Evolutionary conservation across 2,113 vertebrate species (phyloP).

Genomic region (Propithecus coquereli): DNA sequence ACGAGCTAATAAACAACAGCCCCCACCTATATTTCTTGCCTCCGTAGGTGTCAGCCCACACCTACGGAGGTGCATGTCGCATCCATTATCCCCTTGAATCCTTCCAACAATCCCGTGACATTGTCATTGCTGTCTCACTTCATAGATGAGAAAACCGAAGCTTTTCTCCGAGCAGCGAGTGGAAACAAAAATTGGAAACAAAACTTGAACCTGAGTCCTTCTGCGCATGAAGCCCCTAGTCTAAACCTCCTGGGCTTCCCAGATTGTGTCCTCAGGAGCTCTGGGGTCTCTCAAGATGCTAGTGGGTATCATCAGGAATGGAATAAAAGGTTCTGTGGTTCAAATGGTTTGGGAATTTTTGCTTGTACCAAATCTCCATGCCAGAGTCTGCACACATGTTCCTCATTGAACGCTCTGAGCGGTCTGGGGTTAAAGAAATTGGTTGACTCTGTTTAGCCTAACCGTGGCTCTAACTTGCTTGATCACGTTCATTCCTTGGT

Average conservation of each 20-base stretch:
- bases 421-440: not conserved
- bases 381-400: not conserved
- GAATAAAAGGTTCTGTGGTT: not conserved
- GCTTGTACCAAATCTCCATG: not conserved
- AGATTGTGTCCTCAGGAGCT: not conserved
- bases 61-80: fast-evolving
- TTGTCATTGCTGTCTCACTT: not conserved
- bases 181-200: not conserved
- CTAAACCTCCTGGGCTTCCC: not conserved
- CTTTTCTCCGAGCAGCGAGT: not conserved
- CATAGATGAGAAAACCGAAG: not conserved
- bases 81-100: not conserved
- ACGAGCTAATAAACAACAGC: not conserved
- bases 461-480: not conserved
- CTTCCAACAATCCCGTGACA: not conserved
- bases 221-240: not conserved
- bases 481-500: not conserved
- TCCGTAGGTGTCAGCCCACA: not conserved
- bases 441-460: not conserved
- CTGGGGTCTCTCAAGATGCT: not conserved
- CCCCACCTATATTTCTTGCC: not conserved
- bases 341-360: not conserved
- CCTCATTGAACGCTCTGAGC: not conserved
- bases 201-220: not conserved
- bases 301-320: not conserved